These are phyloP conservation scores for Hucho hucho DNA, from an alignment of 2,113 vertebrate species.

Conservation along the genomic window DNA sequence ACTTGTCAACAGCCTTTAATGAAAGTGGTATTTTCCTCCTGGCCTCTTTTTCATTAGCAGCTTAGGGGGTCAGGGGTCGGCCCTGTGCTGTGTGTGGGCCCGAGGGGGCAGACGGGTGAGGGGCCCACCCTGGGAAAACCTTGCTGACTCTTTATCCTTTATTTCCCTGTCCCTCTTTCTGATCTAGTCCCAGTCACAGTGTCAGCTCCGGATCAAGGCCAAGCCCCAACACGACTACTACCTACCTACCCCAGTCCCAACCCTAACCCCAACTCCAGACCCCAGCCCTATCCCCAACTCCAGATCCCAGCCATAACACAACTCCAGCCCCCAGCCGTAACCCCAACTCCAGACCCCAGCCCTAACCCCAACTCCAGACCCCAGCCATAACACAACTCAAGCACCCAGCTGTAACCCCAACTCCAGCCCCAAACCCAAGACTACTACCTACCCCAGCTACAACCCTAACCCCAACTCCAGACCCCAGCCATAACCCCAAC, in stretches of 20 bases:
- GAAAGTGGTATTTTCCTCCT: constrained; percentile 65
- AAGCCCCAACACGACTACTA: background rate
- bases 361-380: background rate
- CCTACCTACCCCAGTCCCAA: background rate
- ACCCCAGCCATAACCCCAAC: background rate
- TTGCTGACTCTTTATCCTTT: constrained; percentile 26
- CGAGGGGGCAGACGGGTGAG: constrained; percentile 44
- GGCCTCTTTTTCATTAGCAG: constrained; percentile 72
- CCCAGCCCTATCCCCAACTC: no score
- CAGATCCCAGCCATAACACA: no score
- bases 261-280: background rate
- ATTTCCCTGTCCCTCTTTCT: constrained; percentile 14
- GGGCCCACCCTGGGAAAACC: constrained; percentile 47
- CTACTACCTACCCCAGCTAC: no score
- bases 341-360: no score
- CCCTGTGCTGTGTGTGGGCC: constrained; percentile 44
- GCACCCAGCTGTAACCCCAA: background rate
- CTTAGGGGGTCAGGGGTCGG: constrained; percentile 67
- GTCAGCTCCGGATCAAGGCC: background rate
- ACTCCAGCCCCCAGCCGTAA: no score
- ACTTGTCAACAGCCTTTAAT: constrained; percentile 73
- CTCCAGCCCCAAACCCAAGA: background rate
- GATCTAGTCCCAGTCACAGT: background rate
- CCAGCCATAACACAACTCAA: background rate
- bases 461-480: background rate